phyloP scores from a whole-genome alignment of 2,113 vertebrate species.

The Anarrhichthys ocellatus region DNA sequence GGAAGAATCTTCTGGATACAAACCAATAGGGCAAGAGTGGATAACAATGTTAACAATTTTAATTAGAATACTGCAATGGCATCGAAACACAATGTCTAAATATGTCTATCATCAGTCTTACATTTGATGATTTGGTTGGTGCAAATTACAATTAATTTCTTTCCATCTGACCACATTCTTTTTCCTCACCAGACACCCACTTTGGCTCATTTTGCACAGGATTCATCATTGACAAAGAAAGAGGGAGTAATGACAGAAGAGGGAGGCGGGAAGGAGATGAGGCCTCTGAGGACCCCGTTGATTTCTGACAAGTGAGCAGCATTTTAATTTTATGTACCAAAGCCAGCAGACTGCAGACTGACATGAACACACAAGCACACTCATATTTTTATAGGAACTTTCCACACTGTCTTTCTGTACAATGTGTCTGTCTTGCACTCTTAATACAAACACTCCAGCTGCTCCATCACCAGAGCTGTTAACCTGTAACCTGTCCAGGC shows the following conservation, averaged over 20 bases:
- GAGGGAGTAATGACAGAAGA: conserved; percentile 1
- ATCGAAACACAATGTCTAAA: neutral
- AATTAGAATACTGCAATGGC: neutral
- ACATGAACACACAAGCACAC: conserved; percentile 5
- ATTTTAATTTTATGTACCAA: conserved; percentile 56
- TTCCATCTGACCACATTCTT: neutral
- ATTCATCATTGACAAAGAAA: conserved; percentile 34
- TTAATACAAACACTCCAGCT: conserved; percentile 19
- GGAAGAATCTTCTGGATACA: neutral
- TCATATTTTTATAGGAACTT: neutral
- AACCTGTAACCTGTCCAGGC: conserved; percentile 27
- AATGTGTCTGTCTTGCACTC: conserved; percentile 10
- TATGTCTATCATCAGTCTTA: neutral
- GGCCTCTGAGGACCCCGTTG: conserved; percentile 45
- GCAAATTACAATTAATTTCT: neutral
- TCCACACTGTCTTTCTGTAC: neutral
- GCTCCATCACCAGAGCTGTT: conserved; percentile 32
- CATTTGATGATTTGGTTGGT: neutral
- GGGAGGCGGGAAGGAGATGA: conserved; percentile 9
- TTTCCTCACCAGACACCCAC: neutral
- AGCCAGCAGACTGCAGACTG: conserved; percentile 39
- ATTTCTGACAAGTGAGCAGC: conserved; percentile 60
- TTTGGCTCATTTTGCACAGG: conserved; percentile 32
- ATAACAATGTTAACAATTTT: neutral
- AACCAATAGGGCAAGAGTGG: neutral